These are phyloP conservation scores for Aproaerema taeniolella DNA, from an alignment of 2,888 invertebrate species.

Conservation along the genomic window DNA sequence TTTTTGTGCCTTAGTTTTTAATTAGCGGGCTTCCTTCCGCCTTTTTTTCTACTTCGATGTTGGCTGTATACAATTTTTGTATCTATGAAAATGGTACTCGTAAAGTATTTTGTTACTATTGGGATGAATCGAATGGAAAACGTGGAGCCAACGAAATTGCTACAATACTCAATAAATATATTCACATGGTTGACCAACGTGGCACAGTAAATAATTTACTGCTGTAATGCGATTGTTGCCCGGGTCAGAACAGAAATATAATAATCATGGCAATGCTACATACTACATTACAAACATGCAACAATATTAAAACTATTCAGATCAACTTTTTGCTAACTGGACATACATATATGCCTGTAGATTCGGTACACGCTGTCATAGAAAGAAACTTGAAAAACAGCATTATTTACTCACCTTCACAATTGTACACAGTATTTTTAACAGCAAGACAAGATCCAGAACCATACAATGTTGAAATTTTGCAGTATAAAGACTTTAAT, in stretches of 20 bases:
- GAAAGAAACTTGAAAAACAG: constrained; percentile 21
- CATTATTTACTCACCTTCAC: constrained; percentile 22
- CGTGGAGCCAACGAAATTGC: constrained; percentile 18
- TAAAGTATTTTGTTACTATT: constrained; percentile 14
- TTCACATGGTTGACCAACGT: background rate
- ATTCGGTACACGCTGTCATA: constrained; percentile 23
- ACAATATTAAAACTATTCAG: constrained; percentile 21
- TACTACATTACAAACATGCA: constrained; percentile 13
- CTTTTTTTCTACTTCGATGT: too few relatives aligned
- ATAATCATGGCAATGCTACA: constrained; percentile 15
- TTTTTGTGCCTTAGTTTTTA: too few relatives aligned
- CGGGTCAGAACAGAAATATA: constrained; percentile 2
- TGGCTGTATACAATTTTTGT: constrained; percentile 16
- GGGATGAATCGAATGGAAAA: constrained; percentile 13
- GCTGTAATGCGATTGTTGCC: background rate
- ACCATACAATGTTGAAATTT: constrained; percentile 6
- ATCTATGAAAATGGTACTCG: constrained; percentile 19
- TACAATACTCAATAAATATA: background rate
- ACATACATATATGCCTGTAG: constrained; percentile 25
- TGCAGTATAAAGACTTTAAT: constrained; percentile 3
- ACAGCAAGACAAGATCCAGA: constrained; percentile 7
- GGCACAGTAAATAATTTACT: background rate
- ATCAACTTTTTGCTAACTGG: constrained; percentile 27
- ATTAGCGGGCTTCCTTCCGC: too few relatives aligned
- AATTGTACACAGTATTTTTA: constrained; percentile 19